Conservation (phyloP, 2,888 invertebrate species). For the Luperina testacea region DNA sequence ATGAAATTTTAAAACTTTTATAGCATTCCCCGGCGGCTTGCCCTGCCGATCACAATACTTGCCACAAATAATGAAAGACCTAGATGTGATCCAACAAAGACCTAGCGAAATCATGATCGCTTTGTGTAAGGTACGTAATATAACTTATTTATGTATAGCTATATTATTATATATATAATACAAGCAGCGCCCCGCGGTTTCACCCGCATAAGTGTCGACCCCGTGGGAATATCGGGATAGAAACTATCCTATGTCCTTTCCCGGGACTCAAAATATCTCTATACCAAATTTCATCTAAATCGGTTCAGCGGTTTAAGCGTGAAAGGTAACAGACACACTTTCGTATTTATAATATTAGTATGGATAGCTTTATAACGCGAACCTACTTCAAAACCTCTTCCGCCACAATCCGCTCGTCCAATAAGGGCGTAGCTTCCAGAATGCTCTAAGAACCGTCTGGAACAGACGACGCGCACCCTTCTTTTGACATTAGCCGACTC, state of each 20-base stretch:
- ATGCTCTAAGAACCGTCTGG: neutral
- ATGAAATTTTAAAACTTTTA: neutral
- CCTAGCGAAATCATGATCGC: constrained; percentile 77
- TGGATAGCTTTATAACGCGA: neutral
- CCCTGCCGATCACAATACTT: constrained; percentile 76
- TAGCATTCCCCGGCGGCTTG: constrained; percentile 75
- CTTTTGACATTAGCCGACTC: too few species aligned
- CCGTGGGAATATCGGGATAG: too few species aligned
- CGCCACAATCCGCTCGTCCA: neutral
- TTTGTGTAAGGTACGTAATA: constrained; percentile 75
- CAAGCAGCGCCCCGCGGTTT: too few species aligned
- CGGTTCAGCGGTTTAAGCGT: too few species aligned
- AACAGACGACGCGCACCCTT: neutral
- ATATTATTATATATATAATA: too few species aligned
- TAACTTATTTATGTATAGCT: too few species aligned
- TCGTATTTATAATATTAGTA: too few species aligned
- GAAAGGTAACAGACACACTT: too few species aligned
- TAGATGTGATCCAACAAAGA: constrained; percentile 57
- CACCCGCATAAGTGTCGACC: too few species aligned
- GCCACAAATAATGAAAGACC: constrained; percentile 59
- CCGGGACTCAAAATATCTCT: too few species aligned
- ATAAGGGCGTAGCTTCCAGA: neutral
- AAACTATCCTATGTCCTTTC: too few species aligned
- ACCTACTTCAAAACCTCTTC: neutral
- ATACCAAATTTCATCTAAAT: too few species aligned